Evolutionary conservation across 2,797 vertebrate genomes (phyloP).

Genomic region (Tympanoctomys barrerae): DNA sequence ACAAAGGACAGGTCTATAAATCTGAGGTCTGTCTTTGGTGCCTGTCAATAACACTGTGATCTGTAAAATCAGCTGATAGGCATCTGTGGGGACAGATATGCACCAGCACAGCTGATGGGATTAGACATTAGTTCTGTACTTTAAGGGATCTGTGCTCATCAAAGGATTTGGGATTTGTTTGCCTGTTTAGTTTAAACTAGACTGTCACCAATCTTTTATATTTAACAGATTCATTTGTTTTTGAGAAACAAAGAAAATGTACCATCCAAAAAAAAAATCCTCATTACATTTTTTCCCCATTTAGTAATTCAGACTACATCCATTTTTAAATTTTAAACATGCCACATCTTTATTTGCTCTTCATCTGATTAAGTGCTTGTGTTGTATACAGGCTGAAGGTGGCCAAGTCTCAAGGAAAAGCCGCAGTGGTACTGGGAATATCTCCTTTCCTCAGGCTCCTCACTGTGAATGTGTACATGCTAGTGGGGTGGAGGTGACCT

Average conservation of each 20-base stretch:
- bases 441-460: neutral
- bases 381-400: neutral
- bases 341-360: slow-evolving; percentile 54
- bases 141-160: slow-evolving; percentile 78
- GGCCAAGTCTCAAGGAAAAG: slow-evolving; percentile 16
- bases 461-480: neutral
- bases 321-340: slow-evolving; percentile 70
- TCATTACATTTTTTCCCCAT: slow-evolving; percentile 61
- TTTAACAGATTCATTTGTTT: slow-evolving; percentile 69
- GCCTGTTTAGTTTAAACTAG: slow-evolving; percentile 74
- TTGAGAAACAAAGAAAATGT: slow-evolving; percentile 78
- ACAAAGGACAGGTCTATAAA: slow-evolving; percentile 81
- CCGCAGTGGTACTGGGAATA: neutral
- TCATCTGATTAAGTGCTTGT: slow-evolving; percentile 29
- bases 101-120: slow-evolving; percentile 81
- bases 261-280: slow-evolving; percentile 51
- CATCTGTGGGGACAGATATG: slow-evolving; percentile 69
- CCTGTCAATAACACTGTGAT: slow-evolving; percentile 82
- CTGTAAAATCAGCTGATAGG: slow-evolving; percentile 85
- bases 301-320: slow-evolving; percentile 67
- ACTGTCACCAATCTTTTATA: slow-evolving; percentile 72
- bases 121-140: slow-evolving; percentile 73
- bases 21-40: slow-evolving; percentile 57
- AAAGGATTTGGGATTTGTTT: slow-evolving; percentile 42
- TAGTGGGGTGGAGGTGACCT: neutral